phyloP scores from a whole-genome alignment of 2,888 invertebrate species.

The Spodoptera littoralis region DNA sequence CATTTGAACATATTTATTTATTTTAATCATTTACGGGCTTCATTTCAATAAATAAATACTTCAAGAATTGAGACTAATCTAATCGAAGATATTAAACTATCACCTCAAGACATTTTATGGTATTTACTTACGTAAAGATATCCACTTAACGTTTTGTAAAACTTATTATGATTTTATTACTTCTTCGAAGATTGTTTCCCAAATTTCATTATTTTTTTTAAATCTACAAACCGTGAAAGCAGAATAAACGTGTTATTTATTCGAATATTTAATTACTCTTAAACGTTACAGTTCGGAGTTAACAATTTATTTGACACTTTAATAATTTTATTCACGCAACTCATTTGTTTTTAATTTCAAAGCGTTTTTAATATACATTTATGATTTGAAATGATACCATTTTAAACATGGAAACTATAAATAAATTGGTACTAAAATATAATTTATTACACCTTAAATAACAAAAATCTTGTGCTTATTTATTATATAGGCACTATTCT shows the following conservation, averaged over 20 bases:
- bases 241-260: conserved; percentile 37
- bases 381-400: too few relatives aligned
- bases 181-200: conserved; percentile 22
- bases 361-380: too few relatives aligned
- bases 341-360: too few relatives aligned
- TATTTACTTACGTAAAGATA: conserved; percentile 24
- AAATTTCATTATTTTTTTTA: conserved; percentile 25
- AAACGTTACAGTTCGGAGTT: conserved; percentile 14
- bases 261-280: conserved; percentile 25
- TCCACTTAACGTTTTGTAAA: conserved; percentile 27
- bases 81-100: conserved; percentile 30
- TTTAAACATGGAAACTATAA: too few relatives aligned
- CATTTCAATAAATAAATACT: conserved; percentile 6
- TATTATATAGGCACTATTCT: too few relatives aligned
- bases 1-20: conserved; percentile 5
- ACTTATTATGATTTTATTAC: conserved; percentile 32
- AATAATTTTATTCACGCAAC: conserved; percentile 1
- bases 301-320: conserved; percentile 11
- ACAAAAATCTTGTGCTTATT: too few relatives aligned
- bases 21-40: conserved; percentile 16
- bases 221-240: conserved; percentile 12
- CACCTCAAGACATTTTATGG: conserved; percentile 31
- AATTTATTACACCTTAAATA: too few relatives aligned
- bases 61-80: conserved; percentile 22
- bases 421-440: too few relatives aligned